Base-by-base conservation (phyloP, 2,113 vertebrate genomes). In the Arothron firmamentum region DNA sequence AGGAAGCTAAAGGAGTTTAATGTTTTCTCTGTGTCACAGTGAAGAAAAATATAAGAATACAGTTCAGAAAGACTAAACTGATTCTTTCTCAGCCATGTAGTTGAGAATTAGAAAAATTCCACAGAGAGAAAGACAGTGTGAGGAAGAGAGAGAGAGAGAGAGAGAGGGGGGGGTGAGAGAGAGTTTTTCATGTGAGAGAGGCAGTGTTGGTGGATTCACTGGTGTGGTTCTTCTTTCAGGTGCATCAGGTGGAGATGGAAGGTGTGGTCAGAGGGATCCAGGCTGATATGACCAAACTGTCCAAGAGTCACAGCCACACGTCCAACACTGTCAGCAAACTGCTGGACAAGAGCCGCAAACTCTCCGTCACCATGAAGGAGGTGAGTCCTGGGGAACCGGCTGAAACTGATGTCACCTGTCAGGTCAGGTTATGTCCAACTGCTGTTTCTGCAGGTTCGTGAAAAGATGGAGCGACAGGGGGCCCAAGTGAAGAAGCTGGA, bases 291-390 rank as follows among this genome's bases (percentile, higher is more conserved):
- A 92, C 91, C 70, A 96, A 96, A 70, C 75, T 99, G 67, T 94
- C 93, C 70, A 95, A 95, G 72, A 93, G 89, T 74, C 95, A 99
- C 88, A 93, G 90, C 17, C 91, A 93, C 78, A 97, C 95, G 1
- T 90, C 93, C 17, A 94, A 93, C 86, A 92, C 93, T 0, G 95
- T 99, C 83, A 94, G 92, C 89, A 97, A 98, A 65, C 92, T 99
- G 74, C 86, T 99, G 90, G 95, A 98, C 84, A 97, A 97, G 87
- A 95, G 95, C 66, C 93, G 94, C 56, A 96, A 96, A 75, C 92
- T 99, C 71, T 96, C 95, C 11, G 93, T 94, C 1, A 90, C 96
- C 82, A 96, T 97, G 61, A 94, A 96, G 12, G 96, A 93, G 0
- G 55, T 57, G n/a, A 41, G n/a, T 10, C 12, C 1, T 2, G 21